Evolutionary conservation across 1,140 invertebrate species (phyloP).

Genomic region (Coptotermes formosanus): DNA sequence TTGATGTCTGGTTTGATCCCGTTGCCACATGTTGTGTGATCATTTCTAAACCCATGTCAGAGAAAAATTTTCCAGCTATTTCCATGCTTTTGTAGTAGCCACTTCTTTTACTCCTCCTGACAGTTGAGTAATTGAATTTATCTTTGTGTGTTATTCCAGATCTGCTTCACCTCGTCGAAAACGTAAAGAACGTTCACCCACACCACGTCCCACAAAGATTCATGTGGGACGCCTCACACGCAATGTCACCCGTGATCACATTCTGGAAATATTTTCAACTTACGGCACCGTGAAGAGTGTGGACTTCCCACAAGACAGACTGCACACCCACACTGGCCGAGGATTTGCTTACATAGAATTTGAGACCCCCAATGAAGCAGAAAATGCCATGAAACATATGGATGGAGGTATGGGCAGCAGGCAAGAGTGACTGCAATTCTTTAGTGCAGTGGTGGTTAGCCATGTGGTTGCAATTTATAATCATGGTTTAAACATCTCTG

Average conservation of each 20-base stretch:
- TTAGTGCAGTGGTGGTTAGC: too few relatives aligned
- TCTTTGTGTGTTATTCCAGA: slow-evolving; percentile 44
- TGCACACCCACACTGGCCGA: slow-evolving; percentile 79
- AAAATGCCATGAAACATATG: slow-evolving; percentile 99
- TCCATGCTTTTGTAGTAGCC: not conserved
- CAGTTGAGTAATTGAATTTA: not conserved
- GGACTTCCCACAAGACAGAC: slow-evolving; percentile 84
- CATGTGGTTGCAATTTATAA: too few relatives aligned
- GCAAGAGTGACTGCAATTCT: too few relatives aligned
- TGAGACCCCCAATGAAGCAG: slow-evolving; percentile 89
- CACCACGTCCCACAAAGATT: slow-evolving; percentile 84
- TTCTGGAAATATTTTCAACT: slow-evolving; percentile 91
- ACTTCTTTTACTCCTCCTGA: not conserved
- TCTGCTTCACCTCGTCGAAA: slow-evolving; percentile 55
- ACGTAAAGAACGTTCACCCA: slow-evolving; percentile 75
- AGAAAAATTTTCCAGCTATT: not conserved
- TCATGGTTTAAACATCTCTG: too few relatives aligned
- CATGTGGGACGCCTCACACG: slow-evolving; percentile 89
- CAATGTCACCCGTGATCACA: slow-evolving; percentile 91
- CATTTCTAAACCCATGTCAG: not conserved
- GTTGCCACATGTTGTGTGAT: too few relatives aligned
- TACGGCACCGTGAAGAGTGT: slow-evolving; percentile 89
- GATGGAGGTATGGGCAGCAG: slow-evolving; percentile 74
- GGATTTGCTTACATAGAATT: slow-evolving; percentile 96
- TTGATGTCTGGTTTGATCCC: too few relatives aligned